Evolutionary conservation across 2,797 vertebrate species (phyloP), one percentile per base, ranked within the genome.

Genomic region (Denticeps clupeoides): DNA sequence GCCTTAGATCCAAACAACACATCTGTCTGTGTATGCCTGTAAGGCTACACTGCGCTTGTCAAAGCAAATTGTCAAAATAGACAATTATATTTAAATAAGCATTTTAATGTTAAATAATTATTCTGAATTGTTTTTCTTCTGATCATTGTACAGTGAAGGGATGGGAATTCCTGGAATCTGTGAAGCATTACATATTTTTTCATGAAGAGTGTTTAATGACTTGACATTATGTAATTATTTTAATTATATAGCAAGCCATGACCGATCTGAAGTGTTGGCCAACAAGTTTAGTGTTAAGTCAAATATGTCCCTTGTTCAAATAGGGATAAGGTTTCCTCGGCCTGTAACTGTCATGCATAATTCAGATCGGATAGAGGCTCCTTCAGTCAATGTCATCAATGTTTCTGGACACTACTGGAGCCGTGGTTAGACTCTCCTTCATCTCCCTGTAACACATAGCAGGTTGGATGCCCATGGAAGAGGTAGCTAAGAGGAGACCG

Each of bases 341-440:
- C 67, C 72, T 54, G 47, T 42, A 60, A 51, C 5, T 32, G 43
- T 65, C 70, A 82, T 85, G 53, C 65, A 83, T 85, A 72, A 83
- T 84, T 83, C 63, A 83, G 43, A 18, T 40, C 2, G n/a, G 16
- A 49, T 19, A 38, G 27, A 28, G 35, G 35, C 10, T 35, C 9
- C 18, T 18, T 38, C 35, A 19, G 8, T 9, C 35, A 38, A 21
- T 38, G 35, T 16, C 35, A 11, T 10, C 5, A 35, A 38, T 35
- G 18, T 38, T 18, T 38, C 10, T 25, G 33, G 18, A 33, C 18
- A 18, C 8, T 18, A 19, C 35, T 38, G 10, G 26, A 31, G 11
- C 28, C 23, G 40, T 40, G 38, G 35, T 35, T 10, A 35, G 35
- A 35, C 18, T 19, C 9, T 21, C 4, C 27, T 28, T 28, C 10